phyloP scores from a whole-genome alignment of 2,888 invertebrate genomes.

The Ophraella communa region DNA sequence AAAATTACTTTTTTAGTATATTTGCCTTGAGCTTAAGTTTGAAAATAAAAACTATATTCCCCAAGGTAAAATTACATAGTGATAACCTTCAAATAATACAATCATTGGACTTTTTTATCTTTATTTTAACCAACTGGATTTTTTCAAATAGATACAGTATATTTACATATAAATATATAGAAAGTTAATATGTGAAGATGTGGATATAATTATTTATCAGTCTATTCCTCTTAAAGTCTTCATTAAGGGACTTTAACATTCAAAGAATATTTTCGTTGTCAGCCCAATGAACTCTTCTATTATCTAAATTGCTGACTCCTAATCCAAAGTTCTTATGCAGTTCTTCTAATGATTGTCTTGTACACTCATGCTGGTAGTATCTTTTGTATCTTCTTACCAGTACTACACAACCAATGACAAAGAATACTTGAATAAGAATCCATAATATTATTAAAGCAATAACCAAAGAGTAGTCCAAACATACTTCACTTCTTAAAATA shows the following conservation, averaged over 20 bases:
- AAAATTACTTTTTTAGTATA: too few relatives aligned
- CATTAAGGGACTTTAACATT: neutral
- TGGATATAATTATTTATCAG: too few relatives aligned
- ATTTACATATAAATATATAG: too few relatives aligned
- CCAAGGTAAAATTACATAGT: too few relatives aligned
- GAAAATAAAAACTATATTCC: too few relatives aligned
- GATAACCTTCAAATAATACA: too few relatives aligned
- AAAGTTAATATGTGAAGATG: too few relatives aligned
- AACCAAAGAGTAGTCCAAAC: constrained; percentile 62
- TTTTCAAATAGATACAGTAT: too few relatives aligned
- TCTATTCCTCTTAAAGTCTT: neutral
- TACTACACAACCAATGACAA: constrained; percentile 64
- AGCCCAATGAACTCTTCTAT: constrained; percentile 74
- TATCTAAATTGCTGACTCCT: constrained; percentile 69
- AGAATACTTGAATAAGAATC: constrained; percentile 65
- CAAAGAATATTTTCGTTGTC: constrained; percentile 57
- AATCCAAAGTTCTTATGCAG: constrained; percentile 69
- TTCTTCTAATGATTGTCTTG: constrained; percentile 58
- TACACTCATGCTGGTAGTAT: constrained; percentile 60
- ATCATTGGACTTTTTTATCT: too few relatives aligned
- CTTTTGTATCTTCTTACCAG: constrained; percentile 65
- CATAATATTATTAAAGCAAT: constrained; percentile 65
- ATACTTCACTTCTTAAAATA: constrained; percentile 55
- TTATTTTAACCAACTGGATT: too few relatives aligned
- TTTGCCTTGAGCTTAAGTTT: too few relatives aligned